Conservation (phyloP, 2,797 vertebrate species). For the Tokudaia muenninki region DNA sequence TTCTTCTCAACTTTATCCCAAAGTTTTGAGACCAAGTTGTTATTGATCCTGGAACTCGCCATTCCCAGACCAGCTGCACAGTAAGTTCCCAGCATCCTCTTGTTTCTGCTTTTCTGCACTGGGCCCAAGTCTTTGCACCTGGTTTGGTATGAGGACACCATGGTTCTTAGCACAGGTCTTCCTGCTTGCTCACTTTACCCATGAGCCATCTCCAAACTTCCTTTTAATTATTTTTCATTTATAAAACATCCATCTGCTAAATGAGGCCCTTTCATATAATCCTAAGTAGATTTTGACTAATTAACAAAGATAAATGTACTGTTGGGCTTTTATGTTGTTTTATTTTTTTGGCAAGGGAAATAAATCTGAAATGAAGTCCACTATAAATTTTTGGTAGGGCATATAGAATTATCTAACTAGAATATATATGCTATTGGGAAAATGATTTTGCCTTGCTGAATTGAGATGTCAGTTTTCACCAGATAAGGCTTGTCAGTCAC, state of each 20-base stretch:
- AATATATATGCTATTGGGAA: background rate
- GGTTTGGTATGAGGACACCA: background rate
- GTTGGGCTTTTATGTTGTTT: background rate
- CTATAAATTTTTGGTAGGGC: background rate
- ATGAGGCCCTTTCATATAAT: background rate
- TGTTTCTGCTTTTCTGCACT: background rate
- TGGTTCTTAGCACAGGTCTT: background rate
- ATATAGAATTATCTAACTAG: background rate
- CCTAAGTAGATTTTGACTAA: background rate
- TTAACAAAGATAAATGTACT: background rate
- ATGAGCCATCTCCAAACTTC: background rate
- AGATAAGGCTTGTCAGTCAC: background rate
- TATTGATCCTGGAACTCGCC: background rate
- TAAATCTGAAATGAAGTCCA: background rate
- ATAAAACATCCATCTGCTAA: background rate
- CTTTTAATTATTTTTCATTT: background rate
- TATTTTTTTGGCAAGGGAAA: background rate
- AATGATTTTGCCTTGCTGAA: background rate
- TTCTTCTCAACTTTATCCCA: background rate
- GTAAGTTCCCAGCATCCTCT: background rate
- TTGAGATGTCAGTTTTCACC: background rate
- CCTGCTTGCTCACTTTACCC: background rate
- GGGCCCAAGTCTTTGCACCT: background rate
- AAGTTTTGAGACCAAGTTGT: background rate
- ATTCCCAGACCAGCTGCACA: background rate